Conservation (phyloP, 2,888 invertebrate genomes). For the Entomobrya multifasciata region DNA sequence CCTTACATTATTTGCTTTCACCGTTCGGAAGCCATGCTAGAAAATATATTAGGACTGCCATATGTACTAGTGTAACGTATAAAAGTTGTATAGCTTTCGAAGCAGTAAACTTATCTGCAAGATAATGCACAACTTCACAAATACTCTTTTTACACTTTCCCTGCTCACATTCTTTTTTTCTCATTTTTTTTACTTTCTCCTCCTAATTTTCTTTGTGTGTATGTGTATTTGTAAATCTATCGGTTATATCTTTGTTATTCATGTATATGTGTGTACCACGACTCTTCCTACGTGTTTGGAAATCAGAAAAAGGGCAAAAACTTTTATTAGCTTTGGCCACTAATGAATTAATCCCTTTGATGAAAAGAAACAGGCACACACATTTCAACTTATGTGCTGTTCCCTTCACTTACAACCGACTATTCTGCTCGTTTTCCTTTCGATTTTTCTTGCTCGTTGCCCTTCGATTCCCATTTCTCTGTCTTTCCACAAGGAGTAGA, state of each 20-base stretch:
- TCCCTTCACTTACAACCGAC: constrained; percentile 54
- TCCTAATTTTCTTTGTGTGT: background rate
- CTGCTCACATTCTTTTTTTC: background rate
- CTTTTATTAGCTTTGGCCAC: constrained; percentile 72
- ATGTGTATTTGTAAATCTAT: background rate
- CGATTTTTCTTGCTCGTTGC: constrained; percentile 45
- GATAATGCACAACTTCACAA: constrained; percentile 30
- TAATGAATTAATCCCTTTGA: constrained; percentile 79
- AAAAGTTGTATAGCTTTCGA: background rate
- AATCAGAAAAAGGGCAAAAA: constrained; percentile 72
- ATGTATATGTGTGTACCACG: constrained; percentile 32
- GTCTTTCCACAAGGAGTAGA: constrained; percentile 35
- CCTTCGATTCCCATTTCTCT: constrained; percentile 52
- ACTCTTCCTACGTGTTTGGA: constrained; percentile 70
- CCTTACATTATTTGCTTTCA: background rate
- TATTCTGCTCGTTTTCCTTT: constrained; percentile 26
- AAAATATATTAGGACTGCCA: too few relatives aligned
- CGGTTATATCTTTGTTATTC: background rate
- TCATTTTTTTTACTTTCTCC: background rate
- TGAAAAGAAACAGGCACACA: constrained; percentile 76
- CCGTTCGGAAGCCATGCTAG: background rate
- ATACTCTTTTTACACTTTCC: background rate
- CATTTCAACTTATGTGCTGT: constrained; percentile 63
- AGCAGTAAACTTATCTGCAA: constrained; percentile 16
- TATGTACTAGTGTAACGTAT: background rate